Percentiles rank a stretch among this genome's conserved stretches.
Conservation (phyloP, 2,113 vertebrate genomes). For the Ophthalmolycus amberensis region DNA sequence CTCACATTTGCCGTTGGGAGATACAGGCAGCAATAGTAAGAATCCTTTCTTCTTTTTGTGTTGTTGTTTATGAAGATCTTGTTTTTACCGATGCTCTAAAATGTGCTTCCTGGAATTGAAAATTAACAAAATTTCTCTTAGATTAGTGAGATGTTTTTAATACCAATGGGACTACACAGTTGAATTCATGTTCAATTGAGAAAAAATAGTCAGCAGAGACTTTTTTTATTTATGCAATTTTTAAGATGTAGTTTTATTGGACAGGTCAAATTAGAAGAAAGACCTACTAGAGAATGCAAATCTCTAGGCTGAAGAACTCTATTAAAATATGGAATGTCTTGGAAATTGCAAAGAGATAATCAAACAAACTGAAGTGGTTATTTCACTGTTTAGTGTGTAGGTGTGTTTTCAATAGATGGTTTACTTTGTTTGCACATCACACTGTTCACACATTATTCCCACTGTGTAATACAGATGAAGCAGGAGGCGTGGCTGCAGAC, state of each 20-base stretch:
- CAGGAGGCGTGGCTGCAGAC: background rate
- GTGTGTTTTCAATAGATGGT: background rate
- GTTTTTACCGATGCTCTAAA: background rate
- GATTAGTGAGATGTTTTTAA: background rate
- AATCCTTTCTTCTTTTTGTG: background rate
- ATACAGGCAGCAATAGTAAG: conserved; percentile 52
- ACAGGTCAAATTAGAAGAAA: background rate
- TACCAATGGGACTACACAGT: background rate
- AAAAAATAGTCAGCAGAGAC: background rate
- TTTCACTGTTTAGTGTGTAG: background rate
- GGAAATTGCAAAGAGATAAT: background rate
- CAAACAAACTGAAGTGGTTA: background rate
- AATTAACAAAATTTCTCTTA: background rate
- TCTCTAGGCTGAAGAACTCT: no score
- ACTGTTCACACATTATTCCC: background rate
- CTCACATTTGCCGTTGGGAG: background rate
- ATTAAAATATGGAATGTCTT: background rate
- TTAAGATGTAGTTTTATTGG: background rate
- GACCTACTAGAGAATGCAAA: background rate
- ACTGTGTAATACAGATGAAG: conserved; percentile 36
- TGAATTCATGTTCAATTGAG: background rate
- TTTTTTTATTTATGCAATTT: background rate
- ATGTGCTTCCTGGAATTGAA: background rate
- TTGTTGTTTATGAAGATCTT: background rate
- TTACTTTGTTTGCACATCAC: background rate